Base-by-base conservation (phyloP, 2,888 invertebrate genomes). In the Tineola bisselliella region DNA sequence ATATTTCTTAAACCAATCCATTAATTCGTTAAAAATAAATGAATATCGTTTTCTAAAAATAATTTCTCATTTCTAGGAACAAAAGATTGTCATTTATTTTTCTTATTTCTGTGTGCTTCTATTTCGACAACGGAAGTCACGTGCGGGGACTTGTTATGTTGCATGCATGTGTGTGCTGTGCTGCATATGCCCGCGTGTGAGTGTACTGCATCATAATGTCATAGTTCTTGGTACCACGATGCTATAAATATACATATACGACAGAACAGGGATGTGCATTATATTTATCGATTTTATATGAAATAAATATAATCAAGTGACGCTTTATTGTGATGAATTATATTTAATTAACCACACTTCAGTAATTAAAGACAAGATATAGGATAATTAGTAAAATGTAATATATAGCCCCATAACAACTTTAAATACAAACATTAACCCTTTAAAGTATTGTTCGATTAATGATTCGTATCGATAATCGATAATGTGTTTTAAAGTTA, bases 71-170 rank as follows among this genome's bases (percentile, higher is more conserved):
- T 48, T 48, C 48, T 17, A 15, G 15, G 48, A 48, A 48, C 48
- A 15, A 48, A 48, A 48, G 2, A 17, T 48, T 48, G 48, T 48
- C 15, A 44, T 12, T 48, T 15, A 3, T 48, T 48, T n/a, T 15
- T 48, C 15, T 48, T 48, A 15, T 10, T 48, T 48, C 15, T 15
- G 48, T 13, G 48, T 48, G 54, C 57, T 44, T 62, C 63, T 64
- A 64, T 63, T 65, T 83, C 70, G 74, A 76, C 74, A 74, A 65
- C 81, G 82, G 83, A 81, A 81, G 79, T 83, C 80, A 78, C 81
- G 78, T 74, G 77, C 71, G 68, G 10, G 64, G 66, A 67, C 70
- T 70, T 61, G 61, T 58, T 68, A 73, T 59, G 57, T 63, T 67
- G 72, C 65, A 66, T 68, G 74, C 70, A 70, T 74, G 48, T 48